phyloP scores from a whole-genome alignment of 2,888 invertebrate genomes.

The Platypus cylindrus region DNA sequence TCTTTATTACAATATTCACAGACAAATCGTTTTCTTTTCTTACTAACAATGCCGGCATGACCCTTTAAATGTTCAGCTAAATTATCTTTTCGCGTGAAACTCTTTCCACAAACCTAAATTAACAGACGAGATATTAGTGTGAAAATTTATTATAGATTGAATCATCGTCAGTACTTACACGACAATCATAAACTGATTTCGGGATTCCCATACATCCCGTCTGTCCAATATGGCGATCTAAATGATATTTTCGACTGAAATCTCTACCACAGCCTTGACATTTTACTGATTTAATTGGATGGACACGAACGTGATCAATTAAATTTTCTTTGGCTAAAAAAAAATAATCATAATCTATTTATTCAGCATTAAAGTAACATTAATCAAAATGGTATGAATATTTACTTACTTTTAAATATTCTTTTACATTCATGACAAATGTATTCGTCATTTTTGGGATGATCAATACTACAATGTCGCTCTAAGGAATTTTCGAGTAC shows the following conservation, averaged over 20 bases:
- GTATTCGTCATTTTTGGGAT: slow-evolving; percentile 47
- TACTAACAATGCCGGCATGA: slow-evolving; percentile 47
- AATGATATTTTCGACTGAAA: slow-evolving; percentile 65
- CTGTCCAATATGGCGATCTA: slow-evolving; percentile 54
- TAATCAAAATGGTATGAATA: not conserved
- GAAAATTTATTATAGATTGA: not conserved
- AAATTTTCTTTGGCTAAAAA: slow-evolving; percentile 40
- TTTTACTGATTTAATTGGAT: slow-evolving; percentile 48
- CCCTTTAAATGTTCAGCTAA: slow-evolving; percentile 55
- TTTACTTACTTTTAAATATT: slow-evolving; percentile 7
- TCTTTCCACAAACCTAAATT: slow-evolving; percentile 47
- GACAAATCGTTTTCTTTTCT: slow-evolving; percentile 40
- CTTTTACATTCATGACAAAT: slow-evolving; percentile 50
- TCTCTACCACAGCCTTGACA: slow-evolving; percentile 57
- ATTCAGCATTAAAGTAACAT: not conserved
- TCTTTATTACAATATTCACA: slow-evolving; percentile 55
- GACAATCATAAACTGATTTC: slow-evolving; percentile 42
- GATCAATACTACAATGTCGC: slow-evolving; percentile 55
- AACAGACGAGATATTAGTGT: not conserved
- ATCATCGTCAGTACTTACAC: slow-evolving; percentile 31
- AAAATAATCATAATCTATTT: not conserved
- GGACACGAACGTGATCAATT: slow-evolving; percentile 53
- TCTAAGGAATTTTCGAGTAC: slow-evolving; percentile 51
- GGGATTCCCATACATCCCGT: slow-evolving; percentile 52
- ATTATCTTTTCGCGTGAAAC: slow-evolving; percentile 60